Evolutionary conservation across 2,888 invertebrate species (phyloP).

Genomic region (Crematogaster levior): DNA sequence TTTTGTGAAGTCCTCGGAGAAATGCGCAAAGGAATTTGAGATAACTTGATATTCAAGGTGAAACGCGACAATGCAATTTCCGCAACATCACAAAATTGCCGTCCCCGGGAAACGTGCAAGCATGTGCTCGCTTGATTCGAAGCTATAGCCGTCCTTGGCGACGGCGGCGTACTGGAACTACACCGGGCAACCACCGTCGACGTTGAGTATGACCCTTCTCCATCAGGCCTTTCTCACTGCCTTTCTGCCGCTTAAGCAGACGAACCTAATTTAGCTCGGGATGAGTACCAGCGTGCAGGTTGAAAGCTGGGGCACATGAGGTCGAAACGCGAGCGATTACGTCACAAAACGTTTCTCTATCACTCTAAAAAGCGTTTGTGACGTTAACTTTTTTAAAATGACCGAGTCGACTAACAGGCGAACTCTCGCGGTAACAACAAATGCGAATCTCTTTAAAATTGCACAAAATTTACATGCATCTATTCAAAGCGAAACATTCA

Average conservation of each 20-base stretch:
- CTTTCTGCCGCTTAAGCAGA: slow-evolving; percentile 27
- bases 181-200: slow-evolving; percentile 3
- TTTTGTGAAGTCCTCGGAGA: neutral
- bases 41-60: too few relatives aligned
- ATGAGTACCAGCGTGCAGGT: neutral
- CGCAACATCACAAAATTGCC: neutral
- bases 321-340: slow-evolving; percentile 10
- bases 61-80: slow-evolving; percentile 2
- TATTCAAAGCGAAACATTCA: neutral
- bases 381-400: neutral
- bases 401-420: too few relatives aligned
- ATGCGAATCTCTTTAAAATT: neutral
- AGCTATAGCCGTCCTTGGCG: neutral
- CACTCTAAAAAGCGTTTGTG: neutral
- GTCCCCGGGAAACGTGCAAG: neutral
- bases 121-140: slow-evolving; percentile 15
- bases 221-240: neutral
- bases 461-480: neutral
- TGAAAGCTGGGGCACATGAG: neutral
- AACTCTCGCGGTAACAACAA: too few relatives aligned
- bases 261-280: slow-evolving; percentile 29
- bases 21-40: neutral
- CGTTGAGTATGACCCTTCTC: neutral
- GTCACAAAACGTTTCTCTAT: neutral
- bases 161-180: neutral